Base-by-base conservation (phyloP, 1,140 invertebrate genomes). In the Drosophila sucinea region DNA sequence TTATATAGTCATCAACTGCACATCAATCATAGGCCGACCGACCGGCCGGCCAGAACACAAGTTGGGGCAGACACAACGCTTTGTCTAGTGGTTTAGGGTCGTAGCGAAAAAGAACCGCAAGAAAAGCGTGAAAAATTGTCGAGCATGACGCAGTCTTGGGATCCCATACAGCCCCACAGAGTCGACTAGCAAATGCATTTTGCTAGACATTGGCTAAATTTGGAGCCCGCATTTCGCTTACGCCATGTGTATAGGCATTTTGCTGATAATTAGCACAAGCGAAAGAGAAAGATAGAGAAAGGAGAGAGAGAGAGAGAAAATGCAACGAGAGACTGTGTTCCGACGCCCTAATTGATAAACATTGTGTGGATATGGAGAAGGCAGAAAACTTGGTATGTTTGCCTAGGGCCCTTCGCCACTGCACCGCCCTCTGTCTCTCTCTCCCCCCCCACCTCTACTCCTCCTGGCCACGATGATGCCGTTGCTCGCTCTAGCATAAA, bases 121-220 rank as follows among this genome's bases (percentile, higher is more conserved):
- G 84, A 87, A 84, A 87, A 87, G 84, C 84, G 85, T 89, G 83
- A 87, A 87, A 84, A 89, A 87, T 87, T 89, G 80, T 89, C 77
- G 84, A 79, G 77, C 83, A 89, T 89, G 83, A 87, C 83, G 80
- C 71, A 79, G 79, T 70, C 79, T 67, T 44, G 63, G 54, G 44
- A 74, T 67, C 79, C 70, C 79, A 77, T 82, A 47, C 17, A 47
- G 7, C 44, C 44, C 63, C 60, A 65, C 65, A 64, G 25, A 51
- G 44, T 51, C 64, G 76, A 54, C 51, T 74, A 73, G 47, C 32
- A 69, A 72, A 64, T 80, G 84, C 84, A 89, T 79, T 79, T 30
- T 51, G 23, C 44, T 77, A 60, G 75, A 65, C 67, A 72, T 80
- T 78, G 29, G 84, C 84, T 89, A 86, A 86, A 86, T 82, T 86